These are phyloP conservation scores for Diploptera punctata DNA, from an alignment of 2,888 invertebrate species.

Conservation along the genomic window DNA sequence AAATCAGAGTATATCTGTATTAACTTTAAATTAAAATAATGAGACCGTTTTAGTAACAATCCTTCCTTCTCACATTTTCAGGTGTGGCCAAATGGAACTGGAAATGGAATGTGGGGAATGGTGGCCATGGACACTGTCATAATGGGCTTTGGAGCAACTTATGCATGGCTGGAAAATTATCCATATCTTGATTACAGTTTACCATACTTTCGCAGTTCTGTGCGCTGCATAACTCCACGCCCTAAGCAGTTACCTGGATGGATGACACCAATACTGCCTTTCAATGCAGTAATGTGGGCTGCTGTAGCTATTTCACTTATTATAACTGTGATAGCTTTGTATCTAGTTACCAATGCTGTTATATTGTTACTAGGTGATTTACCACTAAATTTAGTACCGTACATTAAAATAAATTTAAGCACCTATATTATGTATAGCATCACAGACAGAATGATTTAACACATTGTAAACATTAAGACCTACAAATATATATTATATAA, in stretches of 20 bases:
- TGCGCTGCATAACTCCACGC: slow-evolving; percentile 4
- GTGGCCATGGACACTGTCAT: slow-evolving; percentile 5
- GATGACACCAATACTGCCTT: slow-evolving; percentile 12
- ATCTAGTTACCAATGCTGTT: background rate
- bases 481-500: too few species aligned
- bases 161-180: slow-evolving; percentile 19
- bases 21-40: too few species aligned
- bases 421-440: too few species aligned
- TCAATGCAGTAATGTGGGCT: background rate
- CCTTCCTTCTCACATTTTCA: background rate
- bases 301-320: background rate
- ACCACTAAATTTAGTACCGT: too few species aligned
- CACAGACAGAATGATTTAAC: too few species aligned
- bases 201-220: slow-evolving; percentile 19
- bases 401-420: too few species aligned
- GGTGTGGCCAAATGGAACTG: slow-evolving; percentile 26
- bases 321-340: background rate
- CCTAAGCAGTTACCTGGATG: slow-evolving; percentile 14
- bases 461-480: too few species aligned
- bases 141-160: slow-evolving; percentile 23
- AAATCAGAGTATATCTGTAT: too few species aligned
- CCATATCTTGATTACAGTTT: slow-evolving; percentile 20
- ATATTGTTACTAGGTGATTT: background rate
- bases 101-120: slow-evolving; percentile 17
- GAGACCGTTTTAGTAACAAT: too few species aligned